phyloP scores from a whole-genome alignment of 2,113 vertebrate genomes.

The Macrotis lagotis region DNA sequence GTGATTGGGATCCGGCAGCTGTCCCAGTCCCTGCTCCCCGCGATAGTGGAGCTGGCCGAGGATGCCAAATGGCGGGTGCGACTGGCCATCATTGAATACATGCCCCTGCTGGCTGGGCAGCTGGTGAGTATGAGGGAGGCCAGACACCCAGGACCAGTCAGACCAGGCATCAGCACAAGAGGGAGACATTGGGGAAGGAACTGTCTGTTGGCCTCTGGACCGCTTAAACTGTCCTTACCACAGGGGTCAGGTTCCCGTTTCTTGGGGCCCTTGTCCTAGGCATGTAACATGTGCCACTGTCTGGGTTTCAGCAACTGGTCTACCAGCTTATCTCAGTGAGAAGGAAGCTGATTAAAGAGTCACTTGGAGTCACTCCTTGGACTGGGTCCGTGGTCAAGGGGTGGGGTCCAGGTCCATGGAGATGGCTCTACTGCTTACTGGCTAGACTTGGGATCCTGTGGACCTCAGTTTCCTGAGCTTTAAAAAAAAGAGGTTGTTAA shows the following conservation, averaged over 20 bases:
- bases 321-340: neutral
- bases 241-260: too few relatives aligned
- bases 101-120: conserved; percentile 86
- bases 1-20: conserved; percentile 87
- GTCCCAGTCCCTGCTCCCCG: conserved; percentile 85
- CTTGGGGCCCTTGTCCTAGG: neutral
- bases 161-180: too few relatives aligned
- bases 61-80: conserved; percentile 86
- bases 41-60: conserved; percentile 87
- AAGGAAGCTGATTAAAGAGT: neutral
- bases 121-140: conserved; percentile 72
- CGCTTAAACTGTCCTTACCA: neutral
- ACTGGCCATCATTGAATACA: conserved; percentile 87
- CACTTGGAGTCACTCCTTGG: too few relatives aligned
- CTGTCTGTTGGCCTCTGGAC: neutral
- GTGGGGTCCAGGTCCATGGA: neutral
- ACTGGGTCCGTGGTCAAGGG: too few relatives aligned
- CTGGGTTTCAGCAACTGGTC: neutral
- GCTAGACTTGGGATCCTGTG: too few relatives aligned
- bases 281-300: neutral
- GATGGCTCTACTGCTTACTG: neutral
- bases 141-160: too few relatives aligned
- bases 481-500: too few relatives aligned
- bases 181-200: neutral
- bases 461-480: too few relatives aligned